These are phyloP conservation scores for Drosophila sordidapex DNA, from an alignment of 2,888 invertebrate genomes.

Conservation along the genomic window DNA sequence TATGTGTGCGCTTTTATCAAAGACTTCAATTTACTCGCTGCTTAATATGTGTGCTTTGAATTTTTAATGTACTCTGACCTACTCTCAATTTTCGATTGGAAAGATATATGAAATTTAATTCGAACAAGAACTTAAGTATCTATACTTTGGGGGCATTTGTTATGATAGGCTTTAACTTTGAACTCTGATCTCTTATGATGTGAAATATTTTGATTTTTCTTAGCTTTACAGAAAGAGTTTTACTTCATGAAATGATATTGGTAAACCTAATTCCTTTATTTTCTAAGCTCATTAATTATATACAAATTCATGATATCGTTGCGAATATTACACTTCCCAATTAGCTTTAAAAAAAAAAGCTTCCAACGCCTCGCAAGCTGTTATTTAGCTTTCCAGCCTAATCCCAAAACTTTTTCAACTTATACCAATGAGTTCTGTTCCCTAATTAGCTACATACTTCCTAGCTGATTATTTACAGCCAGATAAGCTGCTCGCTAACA, in stretches of 20 bases:
- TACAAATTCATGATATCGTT: slow-evolving; percentile 24
- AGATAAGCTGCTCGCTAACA: slow-evolving; percentile 53
- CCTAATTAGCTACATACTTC: slow-evolving; percentile 25
- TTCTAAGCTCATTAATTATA: slow-evolving; percentile 26
- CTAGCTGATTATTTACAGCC: slow-evolving; percentile 19
- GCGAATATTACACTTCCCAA: slow-evolving; percentile 33
- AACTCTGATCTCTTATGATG: slow-evolving; percentile 11
- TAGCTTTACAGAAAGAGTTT: slow-evolving; percentile 28
- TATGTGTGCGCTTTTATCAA: slow-evolving; percentile 70
- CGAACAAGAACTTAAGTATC: not conserved
- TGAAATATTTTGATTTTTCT: slow-evolving; percentile 35
- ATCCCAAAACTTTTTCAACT: slow-evolving; percentile 15
- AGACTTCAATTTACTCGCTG: slow-evolving; percentile 39
- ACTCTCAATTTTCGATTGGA: slow-evolving; percentile 17
- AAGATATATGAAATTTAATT: slow-evolving; percentile 8
- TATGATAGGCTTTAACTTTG: slow-evolving; percentile 15
- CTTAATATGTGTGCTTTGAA: slow-evolving; percentile 71
- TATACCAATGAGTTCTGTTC: slow-evolving; percentile 22
- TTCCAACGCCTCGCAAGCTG: slow-evolving; percentile 38
- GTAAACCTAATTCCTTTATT: slow-evolving; percentile 33
- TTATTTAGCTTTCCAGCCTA: slow-evolving; percentile 26
- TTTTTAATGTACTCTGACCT: slow-evolving; percentile 44
- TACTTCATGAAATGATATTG: slow-evolving; percentile 25
- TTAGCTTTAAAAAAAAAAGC: slow-evolving; percentile 24
- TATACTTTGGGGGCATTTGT: slow-evolving; percentile 6